Conservation (phyloP, 23 tunicate genomes). For the Aplidium turbinatum region DNA sequence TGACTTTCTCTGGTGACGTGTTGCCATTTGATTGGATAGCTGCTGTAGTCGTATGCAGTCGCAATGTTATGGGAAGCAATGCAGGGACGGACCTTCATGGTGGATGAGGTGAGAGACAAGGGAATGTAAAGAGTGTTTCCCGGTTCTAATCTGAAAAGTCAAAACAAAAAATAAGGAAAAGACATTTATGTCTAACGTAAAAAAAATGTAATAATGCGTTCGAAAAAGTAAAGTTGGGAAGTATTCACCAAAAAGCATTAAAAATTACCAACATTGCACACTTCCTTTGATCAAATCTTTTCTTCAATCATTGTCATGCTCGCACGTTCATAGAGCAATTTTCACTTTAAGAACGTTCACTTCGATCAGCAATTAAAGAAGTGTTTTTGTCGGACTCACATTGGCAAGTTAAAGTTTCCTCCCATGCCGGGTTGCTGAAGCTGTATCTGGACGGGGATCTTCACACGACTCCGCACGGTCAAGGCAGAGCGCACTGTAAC, state of each 20-base stretch:
- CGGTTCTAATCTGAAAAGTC: constrained; percentile 84
- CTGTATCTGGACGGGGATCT: constrained; percentile 69
- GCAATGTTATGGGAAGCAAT: constrained; percentile 1
- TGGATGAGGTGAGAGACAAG: constrained; percentile 43
- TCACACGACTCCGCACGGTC: constrained; percentile 65
- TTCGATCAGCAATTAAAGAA: too few relatives aligned
- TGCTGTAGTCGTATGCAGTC: constrained; percentile 36
- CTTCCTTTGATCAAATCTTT: too few relatives aligned
- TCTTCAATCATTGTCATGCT: too few relatives aligned
- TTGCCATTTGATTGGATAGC: constrained; percentile 34
- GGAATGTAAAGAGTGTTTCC: constrained; percentile 80
- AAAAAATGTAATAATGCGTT: too few relatives aligned
- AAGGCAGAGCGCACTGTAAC: constrained; percentile 94
- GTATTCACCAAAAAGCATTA: too few relatives aligned
- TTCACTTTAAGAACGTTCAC: too few relatives aligned
- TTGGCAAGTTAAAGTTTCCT: constrained; percentile 23
- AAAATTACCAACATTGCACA: too few relatives aligned
- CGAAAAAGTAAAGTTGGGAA: too few relatives aligned
- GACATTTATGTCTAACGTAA: too few relatives aligned
- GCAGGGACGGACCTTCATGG: constrained; percentile 65
- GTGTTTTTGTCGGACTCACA: constrained; percentile 9
- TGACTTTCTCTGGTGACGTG: not conserved
- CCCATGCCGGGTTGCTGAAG: not conserved
- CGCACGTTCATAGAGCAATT: too few relatives aligned
- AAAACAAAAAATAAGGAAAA: too few relatives aligned